Conservation (phyloP, 2,888 invertebrate genomes). For the Abrostola tripartita region DNA sequence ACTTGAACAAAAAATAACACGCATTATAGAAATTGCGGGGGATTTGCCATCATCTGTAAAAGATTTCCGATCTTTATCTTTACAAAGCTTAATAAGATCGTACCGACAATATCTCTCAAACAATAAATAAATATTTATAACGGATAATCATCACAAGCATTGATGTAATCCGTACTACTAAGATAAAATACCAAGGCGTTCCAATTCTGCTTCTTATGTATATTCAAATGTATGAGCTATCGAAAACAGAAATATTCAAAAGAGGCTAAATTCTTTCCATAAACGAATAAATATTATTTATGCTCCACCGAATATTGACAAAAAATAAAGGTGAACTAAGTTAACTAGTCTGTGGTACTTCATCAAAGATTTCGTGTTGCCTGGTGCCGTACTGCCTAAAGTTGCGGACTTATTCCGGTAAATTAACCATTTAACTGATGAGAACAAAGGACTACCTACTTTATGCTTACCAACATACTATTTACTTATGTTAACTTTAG, state of each 20-base stretch:
- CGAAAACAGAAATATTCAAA: too few relatives aligned
- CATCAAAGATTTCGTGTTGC: constrained; percentile 58
- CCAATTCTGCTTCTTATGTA: too few relatives aligned
- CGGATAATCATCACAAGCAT: too few relatives aligned
- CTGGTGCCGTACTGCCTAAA: constrained; percentile 42
- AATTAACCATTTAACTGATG: constrained; percentile 61
- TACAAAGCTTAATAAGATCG: not conserved
- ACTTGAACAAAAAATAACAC: not conserved
- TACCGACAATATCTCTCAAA: not conserved
- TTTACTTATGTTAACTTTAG: constrained; percentile 28
- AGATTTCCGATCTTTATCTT: constrained; percentile 3
- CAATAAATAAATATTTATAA: too few relatives aligned
- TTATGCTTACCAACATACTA: constrained; percentile 30
- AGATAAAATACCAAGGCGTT: too few relatives aligned
- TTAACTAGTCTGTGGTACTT: constrained; percentile 57
- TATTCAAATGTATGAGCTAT: too few relatives aligned
- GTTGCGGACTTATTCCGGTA: constrained; percentile 59
- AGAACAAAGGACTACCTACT: constrained; percentile 48
- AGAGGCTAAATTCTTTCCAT: too few relatives aligned
- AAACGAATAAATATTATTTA: not conserved
- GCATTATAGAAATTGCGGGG: not conserved
- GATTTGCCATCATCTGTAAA: not conserved
- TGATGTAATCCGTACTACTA: too few relatives aligned
- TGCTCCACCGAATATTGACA: constrained; percentile 8
- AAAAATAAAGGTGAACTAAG: constrained; percentile 41